Conservation (phyloP, 2,113 vertebrate species). For the Shinisaurus crocodilurus region DNA sequence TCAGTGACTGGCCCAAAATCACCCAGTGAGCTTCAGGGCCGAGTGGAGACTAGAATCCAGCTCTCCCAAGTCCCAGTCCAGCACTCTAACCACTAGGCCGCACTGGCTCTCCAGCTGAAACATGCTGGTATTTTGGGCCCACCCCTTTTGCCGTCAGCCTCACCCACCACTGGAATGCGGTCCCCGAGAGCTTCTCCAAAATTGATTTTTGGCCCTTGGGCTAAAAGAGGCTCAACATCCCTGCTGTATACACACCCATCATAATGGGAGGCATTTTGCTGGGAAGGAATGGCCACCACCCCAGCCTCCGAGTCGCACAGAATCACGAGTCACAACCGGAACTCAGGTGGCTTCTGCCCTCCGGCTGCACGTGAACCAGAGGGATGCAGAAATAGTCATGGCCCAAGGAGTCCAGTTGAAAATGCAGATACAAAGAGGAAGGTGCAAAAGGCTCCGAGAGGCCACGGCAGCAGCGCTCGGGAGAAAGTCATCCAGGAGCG, state of each 20-base stretch:
- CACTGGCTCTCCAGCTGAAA: too few species aligned
- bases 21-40: too few species aligned
- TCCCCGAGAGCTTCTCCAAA: too few species aligned
- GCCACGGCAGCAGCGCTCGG: neutral
- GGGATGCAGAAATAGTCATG: neutral
- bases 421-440: neutral
- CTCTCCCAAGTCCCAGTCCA: too few species aligned
- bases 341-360: neutral
- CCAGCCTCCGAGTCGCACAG: neutral
- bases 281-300: neutral
- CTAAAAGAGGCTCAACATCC: too few species aligned
- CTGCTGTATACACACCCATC: neutral
- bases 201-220: too few species aligned
- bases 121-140: too few species aligned
- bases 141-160: too few species aligned
- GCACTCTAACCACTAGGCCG: too few species aligned
- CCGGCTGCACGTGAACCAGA: neutral
- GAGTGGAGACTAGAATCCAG: too few species aligned
- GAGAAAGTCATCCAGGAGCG: neutral
- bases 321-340: neutral
- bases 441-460: neutral
- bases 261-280: neutral
- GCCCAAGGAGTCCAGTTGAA: neutral
- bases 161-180: too few species aligned
- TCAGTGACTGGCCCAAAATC: too few species aligned